These are phyloP conservation scores for Agrochola lychnidis DNA, from an alignment of 2,888 invertebrate species.

Conservation along the genomic window DNA sequence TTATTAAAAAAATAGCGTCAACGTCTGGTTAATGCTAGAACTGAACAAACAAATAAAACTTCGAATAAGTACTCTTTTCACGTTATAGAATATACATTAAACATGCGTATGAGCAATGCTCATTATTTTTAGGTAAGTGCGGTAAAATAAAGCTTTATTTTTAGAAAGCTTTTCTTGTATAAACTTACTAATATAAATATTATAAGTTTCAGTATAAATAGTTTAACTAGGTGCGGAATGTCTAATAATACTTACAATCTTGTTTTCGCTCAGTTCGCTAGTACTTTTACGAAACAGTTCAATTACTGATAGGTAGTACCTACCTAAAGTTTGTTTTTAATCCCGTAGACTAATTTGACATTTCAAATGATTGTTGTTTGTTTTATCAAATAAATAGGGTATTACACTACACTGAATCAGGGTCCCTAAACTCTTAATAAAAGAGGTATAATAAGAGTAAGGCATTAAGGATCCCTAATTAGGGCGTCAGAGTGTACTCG, in stretches of 20 bases:
- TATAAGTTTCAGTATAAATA: slow-evolving; percentile 5
- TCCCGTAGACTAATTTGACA: too few species aligned
- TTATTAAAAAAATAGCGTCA: slow-evolving; percentile 15
- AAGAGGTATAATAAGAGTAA: too few species aligned
- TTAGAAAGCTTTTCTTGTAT: slow-evolving; percentile 1
- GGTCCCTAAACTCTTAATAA: too few species aligned
- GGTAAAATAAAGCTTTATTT: slow-evolving; percentile 32
- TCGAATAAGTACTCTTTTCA: slow-evolving; percentile 12
- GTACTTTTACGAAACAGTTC: neutral
- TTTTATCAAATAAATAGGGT: too few species aligned
- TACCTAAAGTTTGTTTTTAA: too few species aligned
- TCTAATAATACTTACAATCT: slow-evolving; percentile 12
- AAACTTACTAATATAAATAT: slow-evolving; percentile 15
- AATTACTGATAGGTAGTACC: neutral
- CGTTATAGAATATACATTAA: neutral
- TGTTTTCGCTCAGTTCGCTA: neutral
- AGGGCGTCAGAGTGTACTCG: too few species aligned
- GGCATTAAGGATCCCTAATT: too few species aligned
- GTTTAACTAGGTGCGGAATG: neutral
- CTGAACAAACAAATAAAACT: slow-evolving; percentile 32
- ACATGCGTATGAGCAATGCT: slow-evolving; percentile 4
- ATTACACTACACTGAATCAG: too few species aligned
- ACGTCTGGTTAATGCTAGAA: slow-evolving; percentile 14
- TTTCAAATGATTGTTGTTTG: too few species aligned
- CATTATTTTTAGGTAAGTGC: slow-evolving; percentile 25